phyloP scores from a whole-genome alignment of 2,113 vertebrate species.

The Fregata magnificens region DNA sequence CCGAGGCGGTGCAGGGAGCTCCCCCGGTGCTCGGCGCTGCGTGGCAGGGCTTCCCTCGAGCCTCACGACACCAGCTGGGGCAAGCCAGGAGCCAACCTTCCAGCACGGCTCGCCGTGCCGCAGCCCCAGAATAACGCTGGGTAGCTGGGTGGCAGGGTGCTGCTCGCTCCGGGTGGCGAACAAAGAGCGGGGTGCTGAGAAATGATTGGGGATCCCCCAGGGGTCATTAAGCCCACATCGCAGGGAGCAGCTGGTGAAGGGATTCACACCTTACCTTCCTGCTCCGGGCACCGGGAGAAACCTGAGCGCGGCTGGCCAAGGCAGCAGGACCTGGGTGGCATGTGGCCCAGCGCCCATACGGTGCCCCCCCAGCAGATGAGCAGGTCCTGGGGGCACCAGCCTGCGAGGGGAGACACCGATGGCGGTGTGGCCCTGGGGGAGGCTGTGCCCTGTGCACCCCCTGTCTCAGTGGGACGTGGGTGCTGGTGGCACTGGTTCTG shows the following conservation, averaged over 20 bases:
- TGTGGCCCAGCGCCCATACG: fast-evolving
- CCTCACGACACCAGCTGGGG: fast-evolving
- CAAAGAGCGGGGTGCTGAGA: not conserved
- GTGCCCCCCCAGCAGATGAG: not conserved
- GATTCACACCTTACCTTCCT: not conserved
- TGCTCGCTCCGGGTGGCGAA: fast-evolving
- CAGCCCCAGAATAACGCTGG: not conserved
- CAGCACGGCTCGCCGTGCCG: fast-evolving
- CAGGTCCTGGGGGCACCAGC: not conserved
- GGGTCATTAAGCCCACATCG: no score
- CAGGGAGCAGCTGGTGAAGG: not conserved
- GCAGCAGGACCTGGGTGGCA: not conserved
- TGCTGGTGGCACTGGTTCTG: not conserved
- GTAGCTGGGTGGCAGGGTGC: not conserved
- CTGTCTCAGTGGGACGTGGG: fast-evolving
- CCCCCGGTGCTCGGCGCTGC: not conserved
- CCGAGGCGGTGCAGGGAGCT: not conserved
- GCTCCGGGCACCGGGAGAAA: not conserved
- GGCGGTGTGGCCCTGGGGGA: no score
- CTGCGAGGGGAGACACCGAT: fast-evolving
- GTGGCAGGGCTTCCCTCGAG: not conserved
- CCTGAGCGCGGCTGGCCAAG: not conserved
- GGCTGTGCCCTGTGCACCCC: not conserved
- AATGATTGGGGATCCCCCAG: not conserved
- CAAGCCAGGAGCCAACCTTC: not conserved